These are phyloP conservation scores for Anguilla obscura DNA, from an alignment of 2,797 vertebrate species.

Conservation along the genomic window DNA sequence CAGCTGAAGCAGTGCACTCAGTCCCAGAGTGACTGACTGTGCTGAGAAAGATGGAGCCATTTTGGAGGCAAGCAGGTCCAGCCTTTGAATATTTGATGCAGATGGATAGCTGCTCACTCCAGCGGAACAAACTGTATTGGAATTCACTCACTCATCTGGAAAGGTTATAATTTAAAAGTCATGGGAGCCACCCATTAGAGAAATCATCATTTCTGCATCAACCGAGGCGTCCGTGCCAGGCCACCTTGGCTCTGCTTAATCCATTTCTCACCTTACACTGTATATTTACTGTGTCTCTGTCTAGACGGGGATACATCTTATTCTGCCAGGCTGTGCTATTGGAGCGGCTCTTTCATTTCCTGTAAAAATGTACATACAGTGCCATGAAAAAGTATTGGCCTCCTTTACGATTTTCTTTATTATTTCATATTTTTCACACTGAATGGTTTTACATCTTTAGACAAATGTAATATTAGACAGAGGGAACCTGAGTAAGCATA, in stretches of 20 bases:
- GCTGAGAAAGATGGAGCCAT: constrained; percentile 61
- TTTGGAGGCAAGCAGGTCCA: constrained; percentile 62
- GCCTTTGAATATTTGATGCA: constrained; percentile 82
- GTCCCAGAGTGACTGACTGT: constrained; percentile 45
- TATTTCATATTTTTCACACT: no score
- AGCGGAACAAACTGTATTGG: constrained; percentile 78
- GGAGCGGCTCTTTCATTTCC: constrained; percentile 6
- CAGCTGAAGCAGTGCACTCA: constrained; percentile 20
- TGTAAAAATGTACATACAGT: background rate
- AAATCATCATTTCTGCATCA: constrained; percentile 65
- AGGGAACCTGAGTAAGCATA: no score
- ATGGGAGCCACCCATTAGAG: constrained; percentile 56
- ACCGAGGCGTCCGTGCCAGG: constrained; percentile 51
- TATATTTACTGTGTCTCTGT: background rate
- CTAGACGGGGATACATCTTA: background rate
- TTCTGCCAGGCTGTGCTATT: background rate
- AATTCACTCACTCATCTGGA: constrained; percentile 73
- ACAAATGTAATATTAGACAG: no score
- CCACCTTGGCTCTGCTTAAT: constrained; percentile 8
- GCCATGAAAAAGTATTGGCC: no score
- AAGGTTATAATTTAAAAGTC: constrained; percentile 72
- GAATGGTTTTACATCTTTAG: no score
- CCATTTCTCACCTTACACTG: background rate
- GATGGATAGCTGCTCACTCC: constrained; percentile 76
- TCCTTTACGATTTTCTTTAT: no score